Conservation (phyloP, 2,888 invertebrate species). For the Gari tellinella region DNA sequence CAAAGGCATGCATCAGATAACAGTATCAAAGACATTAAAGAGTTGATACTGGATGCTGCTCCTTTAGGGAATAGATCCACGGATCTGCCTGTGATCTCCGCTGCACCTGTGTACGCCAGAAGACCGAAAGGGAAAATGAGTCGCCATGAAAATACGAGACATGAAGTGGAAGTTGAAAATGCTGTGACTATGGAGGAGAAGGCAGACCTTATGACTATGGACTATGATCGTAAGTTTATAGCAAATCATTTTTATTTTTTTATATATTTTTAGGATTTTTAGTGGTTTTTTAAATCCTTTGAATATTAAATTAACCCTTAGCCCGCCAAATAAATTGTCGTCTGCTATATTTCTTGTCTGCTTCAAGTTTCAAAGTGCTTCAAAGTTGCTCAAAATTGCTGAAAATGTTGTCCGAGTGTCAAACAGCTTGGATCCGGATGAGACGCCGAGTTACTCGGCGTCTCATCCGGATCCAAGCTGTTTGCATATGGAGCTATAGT, state of each 20-base stretch:
- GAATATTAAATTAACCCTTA: no score
- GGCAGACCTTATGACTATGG: conserved; percentile 95
- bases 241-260: not conserved
- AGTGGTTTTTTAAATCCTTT: no score
- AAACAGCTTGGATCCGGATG: no score
- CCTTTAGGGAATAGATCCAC: not conserved
- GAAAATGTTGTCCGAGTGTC: no score
- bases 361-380: no score
- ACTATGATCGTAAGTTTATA: conserved; percentile 88
- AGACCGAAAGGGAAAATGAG: conserved; percentile 39
- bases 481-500: no score
- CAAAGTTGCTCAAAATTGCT: no score
- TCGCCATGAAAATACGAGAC: conserved; percentile 25
- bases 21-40: conserved; percentile 67
- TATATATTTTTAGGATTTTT: not conserved
- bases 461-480: no score
- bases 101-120: conserved; percentile 18
- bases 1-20: conserved; percentile 62
- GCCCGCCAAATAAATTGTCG: no score
- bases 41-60: conserved; percentile 47
- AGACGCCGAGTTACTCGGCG: no score
- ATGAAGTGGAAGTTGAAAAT: conserved; percentile 72
- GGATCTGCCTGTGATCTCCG: conserved; percentile 38
- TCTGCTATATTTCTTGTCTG: no score
- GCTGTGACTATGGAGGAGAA: conserved; percentile 88